Base-by-base conservation (phyloP, 2,113 vertebrate species). In the Chionomys nivalis region DNA sequence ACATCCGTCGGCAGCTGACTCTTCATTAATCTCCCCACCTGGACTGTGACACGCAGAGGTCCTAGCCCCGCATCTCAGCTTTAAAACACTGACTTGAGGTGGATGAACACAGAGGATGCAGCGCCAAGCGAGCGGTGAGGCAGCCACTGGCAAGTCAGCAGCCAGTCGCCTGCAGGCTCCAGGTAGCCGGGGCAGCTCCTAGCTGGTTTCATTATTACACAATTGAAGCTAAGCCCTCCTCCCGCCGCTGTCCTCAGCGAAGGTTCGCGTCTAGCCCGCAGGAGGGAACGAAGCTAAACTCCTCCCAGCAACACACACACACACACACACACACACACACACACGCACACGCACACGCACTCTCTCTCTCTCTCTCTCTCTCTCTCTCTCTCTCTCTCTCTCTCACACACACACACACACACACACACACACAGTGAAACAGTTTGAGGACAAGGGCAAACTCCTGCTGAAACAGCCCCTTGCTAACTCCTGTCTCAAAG, bases 401-500 rank as follows among this genome's bases (percentile, higher is more conserved):
- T 47, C 47, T 47, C 26, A 55, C 61, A 47, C 47, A 47, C 65
- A 79, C 83, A 76, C 61, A 52, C 83, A 52, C 47, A n/a, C 79
- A 28, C 66, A 61, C 86, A 72, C 86, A 72, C 86, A 72, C 47
- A 72, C 33, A 9, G 31, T 83, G 58, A 82, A 68, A 55, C 33
- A 77, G 26, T 55, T 90, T 23, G 90, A 61, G 93, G 95, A 63
- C 73, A 87, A n/a, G 88, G 89, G 24, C 31, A 72, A 82, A 28
- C 1, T 13, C 93, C 88, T 87, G 11, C 52, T 90, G 87, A 8
- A 79, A 78, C n/a, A 89, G 36, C 47, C 28, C 49, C 61, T 85
- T 28, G 4, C 14, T 26, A 10, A 63, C 31, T 83, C 49, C 66
- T 0, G 0, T 65, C 85, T 86, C 36, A 14, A 1, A 23, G 47